Conservation (phyloP, 2,113 vertebrate species). For the Motacilla alba region DNA sequence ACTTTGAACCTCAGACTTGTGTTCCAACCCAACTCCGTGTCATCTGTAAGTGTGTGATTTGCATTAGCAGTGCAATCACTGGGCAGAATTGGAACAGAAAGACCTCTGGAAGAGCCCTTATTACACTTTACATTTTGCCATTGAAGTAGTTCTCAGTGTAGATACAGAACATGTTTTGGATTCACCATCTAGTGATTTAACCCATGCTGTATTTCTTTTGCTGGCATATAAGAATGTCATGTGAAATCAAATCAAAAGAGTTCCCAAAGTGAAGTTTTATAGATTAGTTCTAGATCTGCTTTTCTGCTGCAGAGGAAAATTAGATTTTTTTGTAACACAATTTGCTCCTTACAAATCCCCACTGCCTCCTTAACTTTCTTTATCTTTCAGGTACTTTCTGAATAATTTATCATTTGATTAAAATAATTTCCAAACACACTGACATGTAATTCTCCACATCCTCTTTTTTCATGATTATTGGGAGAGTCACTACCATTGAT, state of each 20-base stretch:
- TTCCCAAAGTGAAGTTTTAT: not conserved
- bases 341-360: not conserved
- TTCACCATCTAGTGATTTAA: not conserved
- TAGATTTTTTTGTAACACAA: not conserved
- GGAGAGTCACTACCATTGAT: not conserved
- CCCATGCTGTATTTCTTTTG: not conserved
- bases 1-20: not conserved
- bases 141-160: not conserved
- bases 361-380: not conserved
- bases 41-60: rapidly evolving
- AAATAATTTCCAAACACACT: not conserved
- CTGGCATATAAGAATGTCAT: not conserved
- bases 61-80: not conserved
- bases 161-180: not conserved
- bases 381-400: not conserved
- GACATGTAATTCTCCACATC: not conserved
- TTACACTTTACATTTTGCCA: not conserved
- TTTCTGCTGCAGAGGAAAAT: not conserved
- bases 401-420: not conserved
- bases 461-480: not conserved
- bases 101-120: not conserved
- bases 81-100: not conserved
- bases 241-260: not conserved
- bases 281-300: not conserved
- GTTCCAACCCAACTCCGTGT: not conserved